phyloP scores from a whole-genome alignment of 2,113 vertebrate species.

The Mormoops blainvillei region DNA sequence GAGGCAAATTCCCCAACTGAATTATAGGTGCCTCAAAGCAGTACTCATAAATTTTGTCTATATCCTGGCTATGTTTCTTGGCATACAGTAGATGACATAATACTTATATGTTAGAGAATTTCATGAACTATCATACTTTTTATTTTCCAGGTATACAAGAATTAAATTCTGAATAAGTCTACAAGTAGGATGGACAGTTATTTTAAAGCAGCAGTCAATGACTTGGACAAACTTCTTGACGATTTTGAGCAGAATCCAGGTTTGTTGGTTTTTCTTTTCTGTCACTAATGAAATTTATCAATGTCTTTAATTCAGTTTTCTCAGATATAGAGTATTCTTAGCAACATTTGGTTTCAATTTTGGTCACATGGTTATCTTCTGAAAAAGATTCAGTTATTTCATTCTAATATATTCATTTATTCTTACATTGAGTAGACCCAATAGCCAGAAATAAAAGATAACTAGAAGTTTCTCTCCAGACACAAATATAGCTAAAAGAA shows the following conservation, averaged over 20 bases:
- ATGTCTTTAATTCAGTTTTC: not conserved
- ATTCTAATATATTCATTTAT: not conserved
- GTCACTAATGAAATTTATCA: not conserved
- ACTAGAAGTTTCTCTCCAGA: slow-evolving; percentile 11
- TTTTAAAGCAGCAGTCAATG: slow-evolving; percentile 96
- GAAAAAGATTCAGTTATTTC: slow-evolving; percentile 5
- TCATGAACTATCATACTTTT: slow-evolving; percentile 27
- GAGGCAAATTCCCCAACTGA: not conserved
- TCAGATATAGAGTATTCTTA: not conserved
- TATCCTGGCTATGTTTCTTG: not conserved
- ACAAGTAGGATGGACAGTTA: slow-evolving; percentile 93
- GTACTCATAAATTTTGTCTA: slow-evolving; percentile 5
- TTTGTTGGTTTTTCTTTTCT: slow-evolving; percentile 74
- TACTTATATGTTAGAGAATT: not conserved
- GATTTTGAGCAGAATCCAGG: slow-evolving; percentile 96
- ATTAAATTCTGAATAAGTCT: slow-evolving; percentile 50
- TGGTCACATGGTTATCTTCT: not conserved
- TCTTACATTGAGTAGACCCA: not conserved
- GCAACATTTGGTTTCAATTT: slow-evolving; percentile 37
- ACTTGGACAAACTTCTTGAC: slow-evolving; percentile 96
- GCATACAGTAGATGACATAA: not conserved
- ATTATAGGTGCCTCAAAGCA: not conserved
- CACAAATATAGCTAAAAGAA: slow-evolving; percentile 13
- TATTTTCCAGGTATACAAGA: slow-evolving; percentile 70
- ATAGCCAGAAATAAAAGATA: not conserved